Evolutionary conservation across 2,888 invertebrate genomes (phyloP).

Genomic region (Sinotaia quadrata): DNA sequence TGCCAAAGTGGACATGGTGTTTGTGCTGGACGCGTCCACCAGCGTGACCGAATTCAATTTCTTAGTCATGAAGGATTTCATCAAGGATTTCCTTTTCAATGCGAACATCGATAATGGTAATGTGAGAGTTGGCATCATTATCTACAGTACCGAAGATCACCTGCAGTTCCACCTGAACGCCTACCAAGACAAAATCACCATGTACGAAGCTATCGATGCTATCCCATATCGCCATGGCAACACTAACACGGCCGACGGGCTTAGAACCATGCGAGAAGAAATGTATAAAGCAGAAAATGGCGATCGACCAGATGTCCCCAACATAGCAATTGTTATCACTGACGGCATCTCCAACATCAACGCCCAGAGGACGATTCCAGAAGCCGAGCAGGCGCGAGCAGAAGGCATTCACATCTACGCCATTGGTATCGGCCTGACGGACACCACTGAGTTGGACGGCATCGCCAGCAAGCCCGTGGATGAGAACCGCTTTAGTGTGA

Average conservation of each 20-base stretch:
- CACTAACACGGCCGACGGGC: slow-evolving; percentile 58
- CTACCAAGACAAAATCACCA: slow-evolving; percentile 32
- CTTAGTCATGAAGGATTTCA: slow-evolving; percentile 47
- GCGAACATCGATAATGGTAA: slow-evolving; percentile 53
- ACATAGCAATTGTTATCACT: slow-evolving; percentile 56
- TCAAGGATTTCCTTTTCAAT: slow-evolving; percentile 44
- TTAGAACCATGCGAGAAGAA: slow-evolving; percentile 45
- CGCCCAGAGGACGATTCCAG: slow-evolving; percentile 50
- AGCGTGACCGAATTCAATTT: slow-evolving; percentile 54
- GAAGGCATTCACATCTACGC: slow-evolving; percentile 46
- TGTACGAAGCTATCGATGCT: slow-evolving; percentile 42
- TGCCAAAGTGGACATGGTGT: slow-evolving; percentile 53
- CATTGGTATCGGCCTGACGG: slow-evolving; percentile 49
- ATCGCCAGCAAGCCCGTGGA: slow-evolving; percentile 45
- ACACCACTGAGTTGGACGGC: slow-evolving; percentile 45
- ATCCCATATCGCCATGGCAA: slow-evolving; percentile 47
- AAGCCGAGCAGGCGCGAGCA: slow-evolving; percentile 43
- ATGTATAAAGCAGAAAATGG: slow-evolving; percentile 52
- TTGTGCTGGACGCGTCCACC: slow-evolving; percentile 62
- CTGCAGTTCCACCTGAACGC: slow-evolving; percentile 50
- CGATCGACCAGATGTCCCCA: slow-evolving; percentile 49
- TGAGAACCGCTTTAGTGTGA: slow-evolving; percentile 42
- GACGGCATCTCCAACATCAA: slow-evolving; percentile 62
- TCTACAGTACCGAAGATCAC: slow-evolving; percentile 47
- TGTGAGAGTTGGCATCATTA: slow-evolving; percentile 42